These are phyloP conservation scores for Drosophila neutralis DNA, from an alignment of 2,888 invertebrate species.

Conservation along the genomic window DNA sequence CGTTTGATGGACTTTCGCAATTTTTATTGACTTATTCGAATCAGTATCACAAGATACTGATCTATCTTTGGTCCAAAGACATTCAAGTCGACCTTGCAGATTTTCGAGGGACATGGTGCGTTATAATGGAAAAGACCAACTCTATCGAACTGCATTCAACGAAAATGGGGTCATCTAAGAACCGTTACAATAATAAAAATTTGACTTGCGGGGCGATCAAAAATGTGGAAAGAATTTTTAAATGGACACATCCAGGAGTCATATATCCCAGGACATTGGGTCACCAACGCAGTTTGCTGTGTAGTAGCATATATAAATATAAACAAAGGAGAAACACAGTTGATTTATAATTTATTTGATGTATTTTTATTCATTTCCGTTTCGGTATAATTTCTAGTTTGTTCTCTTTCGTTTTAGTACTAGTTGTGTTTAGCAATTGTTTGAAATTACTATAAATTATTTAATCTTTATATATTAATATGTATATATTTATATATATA, in stretches of 20 bases:
- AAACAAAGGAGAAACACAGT: constrained; percentile 1
- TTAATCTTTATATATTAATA: constrained; percentile 71
- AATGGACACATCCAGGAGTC: not conserved
- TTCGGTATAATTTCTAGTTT: constrained; percentile 83
- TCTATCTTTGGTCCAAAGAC: no score
- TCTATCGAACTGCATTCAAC: not conserved
- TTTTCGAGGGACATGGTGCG: no score
- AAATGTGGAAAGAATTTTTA: not conserved
- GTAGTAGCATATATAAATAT: not conserved
- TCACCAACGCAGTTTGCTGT: not conserved
- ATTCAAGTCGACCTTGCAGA: no score
- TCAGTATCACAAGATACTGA: no score
- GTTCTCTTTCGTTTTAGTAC: constrained; percentile 78
- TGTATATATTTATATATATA: constrained; percentile 55
- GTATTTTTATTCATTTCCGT: constrained; percentile 81
- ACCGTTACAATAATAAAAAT: no score
- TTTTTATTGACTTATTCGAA: no score
- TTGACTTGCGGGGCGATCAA: not conserved
- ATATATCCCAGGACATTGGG: not conserved
- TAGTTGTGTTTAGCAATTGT: constrained; percentile 76
- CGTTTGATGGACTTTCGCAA: no score
- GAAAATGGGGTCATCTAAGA: not conserved
- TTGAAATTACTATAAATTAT: constrained; percentile 80
- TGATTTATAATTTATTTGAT: constrained; percentile 65
- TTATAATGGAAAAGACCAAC: no score